phyloP scores from a whole-genome alignment of 2,113 vertebrate genomes.

The Stigmatopora nigra region DNA sequence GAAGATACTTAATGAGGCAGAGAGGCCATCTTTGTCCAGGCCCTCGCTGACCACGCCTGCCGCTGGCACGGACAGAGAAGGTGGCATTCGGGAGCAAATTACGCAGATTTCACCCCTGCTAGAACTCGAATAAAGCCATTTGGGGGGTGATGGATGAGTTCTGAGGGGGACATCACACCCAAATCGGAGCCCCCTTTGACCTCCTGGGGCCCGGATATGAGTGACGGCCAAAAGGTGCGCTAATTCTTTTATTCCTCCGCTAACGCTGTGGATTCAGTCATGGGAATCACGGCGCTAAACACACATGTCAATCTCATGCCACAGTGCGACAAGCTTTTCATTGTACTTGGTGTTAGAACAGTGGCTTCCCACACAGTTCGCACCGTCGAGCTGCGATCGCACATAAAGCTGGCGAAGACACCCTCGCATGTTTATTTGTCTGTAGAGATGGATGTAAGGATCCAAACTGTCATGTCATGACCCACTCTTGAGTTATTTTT shows the following conservation, averaged over 20 bases:
- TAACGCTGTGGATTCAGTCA: background rate
- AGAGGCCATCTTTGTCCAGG: slow-evolving; percentile 62
- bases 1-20: slow-evolving; percentile 70
- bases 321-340: slow-evolving; percentile 3
- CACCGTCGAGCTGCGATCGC: background rate
- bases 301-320: slow-evolving; percentile 1
- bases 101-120: slow-evolving; percentile 74
- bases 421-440: background rate
- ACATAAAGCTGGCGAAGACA: background rate
- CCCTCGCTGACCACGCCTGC: slow-evolving; percentile 51
- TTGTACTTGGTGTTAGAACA: background rate
- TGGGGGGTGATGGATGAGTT: slow-evolving; percentile 65
- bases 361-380: slow-evolving; percentile 5
- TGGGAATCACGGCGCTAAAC: background rate
- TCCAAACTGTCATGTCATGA: background rate
- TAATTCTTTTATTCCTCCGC: slow-evolving; percentile 17
- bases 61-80: slow-evolving; percentile 52
- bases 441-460: background rate
- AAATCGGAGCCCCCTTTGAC: slow-evolving; percentile 50
- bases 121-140: slow-evolving; percentile 59
- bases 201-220: slow-evolving; percentile 41
- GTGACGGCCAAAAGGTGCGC: slow-evolving; percentile 44
- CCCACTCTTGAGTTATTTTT: background rate
- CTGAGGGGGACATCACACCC: slow-evolving; percentile 47
- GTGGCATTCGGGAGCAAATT: slow-evolving; percentile 64